A percentile compares a stretch with the other conserved stretches of the same genome.
phyloP scores from a whole-genome alignment of 1,140 invertebrate species.

The Leptinotarsa defecta region DNA sequence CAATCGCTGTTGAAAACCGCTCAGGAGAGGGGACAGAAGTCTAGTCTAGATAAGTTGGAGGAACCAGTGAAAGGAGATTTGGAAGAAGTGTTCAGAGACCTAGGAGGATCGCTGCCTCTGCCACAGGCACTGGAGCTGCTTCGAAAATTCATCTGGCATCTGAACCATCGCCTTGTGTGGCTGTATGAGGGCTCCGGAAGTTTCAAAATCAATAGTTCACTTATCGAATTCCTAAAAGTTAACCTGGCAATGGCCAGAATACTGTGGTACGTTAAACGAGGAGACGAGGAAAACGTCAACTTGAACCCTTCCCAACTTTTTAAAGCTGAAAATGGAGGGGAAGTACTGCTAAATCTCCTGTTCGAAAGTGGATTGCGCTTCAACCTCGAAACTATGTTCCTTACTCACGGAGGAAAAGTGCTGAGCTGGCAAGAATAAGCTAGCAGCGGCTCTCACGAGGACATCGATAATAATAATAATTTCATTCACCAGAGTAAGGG shows the following conservation, averaged over 20 bases:
- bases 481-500: no score
- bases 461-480: not conserved
- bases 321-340: not conserved
- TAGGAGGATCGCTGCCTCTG: no score
- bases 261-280: not conserved
- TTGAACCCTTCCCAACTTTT: not conserved
- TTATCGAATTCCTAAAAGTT: not conserved
- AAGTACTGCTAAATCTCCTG: slow-evolving; percentile 9
- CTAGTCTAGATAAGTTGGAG: not conserved
- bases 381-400: no score
- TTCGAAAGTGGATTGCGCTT: no score
- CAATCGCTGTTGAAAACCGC: not conserved
- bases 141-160: not conserved
- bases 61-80: no score
- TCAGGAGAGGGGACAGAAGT: not conserved
- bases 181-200: not conserved
- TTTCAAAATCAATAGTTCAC: not conserved
- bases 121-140: not conserved
- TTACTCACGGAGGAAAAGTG: not conserved
- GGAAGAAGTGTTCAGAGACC: no score
- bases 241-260: not conserved
- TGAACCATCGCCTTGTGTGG: not conserved
- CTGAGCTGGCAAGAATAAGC: not conserved
- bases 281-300: not conserved
- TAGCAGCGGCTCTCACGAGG: slow-evolving; percentile 12